phyloP scores from a whole-genome alignment of 1,140 invertebrate species.

The Amphibalanus amphitrite region DNA sequence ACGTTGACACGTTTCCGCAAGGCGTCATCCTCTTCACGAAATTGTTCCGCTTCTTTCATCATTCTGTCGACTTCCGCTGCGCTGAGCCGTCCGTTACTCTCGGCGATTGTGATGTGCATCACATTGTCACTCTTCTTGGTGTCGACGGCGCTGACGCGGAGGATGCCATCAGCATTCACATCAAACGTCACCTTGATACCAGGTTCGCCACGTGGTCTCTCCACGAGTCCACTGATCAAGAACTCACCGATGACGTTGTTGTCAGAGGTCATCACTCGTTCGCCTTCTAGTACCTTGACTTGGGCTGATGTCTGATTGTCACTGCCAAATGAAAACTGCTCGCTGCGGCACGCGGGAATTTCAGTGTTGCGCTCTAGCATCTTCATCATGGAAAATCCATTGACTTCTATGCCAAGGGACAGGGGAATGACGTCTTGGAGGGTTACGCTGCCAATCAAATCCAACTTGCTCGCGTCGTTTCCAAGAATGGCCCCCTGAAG shows the following conservation, averaged over 20 bases:
- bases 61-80: too few species aligned
- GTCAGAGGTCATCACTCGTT: slow-evolving; percentile 79
- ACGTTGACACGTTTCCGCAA: too few species aligned
- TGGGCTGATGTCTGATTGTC: slow-evolving; percentile 30
- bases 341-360: slow-evolving; percentile 24
- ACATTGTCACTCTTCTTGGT: too few species aligned
- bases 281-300: slow-evolving; percentile 61
- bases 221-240: slow-evolving; percentile 81
- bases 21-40: too few species aligned
- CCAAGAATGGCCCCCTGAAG: slow-evolving; percentile 27
- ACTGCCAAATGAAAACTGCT: slow-evolving; percentile 24
- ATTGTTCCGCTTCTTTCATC: too few species aligned
- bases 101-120: too few species aligned
- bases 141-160: slow-evolving; percentile 46
- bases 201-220: slow-evolving; percentile 83
- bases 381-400: slow-evolving; percentile 23
- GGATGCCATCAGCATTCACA: slow-evolving; percentile 59
- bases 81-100: too few species aligned
- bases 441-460: slow-evolving; percentile 53
- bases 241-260: slow-evolving; percentile 88
- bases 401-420: slow-evolving; percentile 22
- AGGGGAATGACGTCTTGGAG: slow-evolving; percentile 34
- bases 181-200: slow-evolving; percentile 80
- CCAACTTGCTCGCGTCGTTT: slow-evolving; percentile 70
- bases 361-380: slow-evolving; percentile 25